Base-by-base conservation (phyloP, 1,140 invertebrate species). In the Camponotus pennsylvanicus region DNA sequence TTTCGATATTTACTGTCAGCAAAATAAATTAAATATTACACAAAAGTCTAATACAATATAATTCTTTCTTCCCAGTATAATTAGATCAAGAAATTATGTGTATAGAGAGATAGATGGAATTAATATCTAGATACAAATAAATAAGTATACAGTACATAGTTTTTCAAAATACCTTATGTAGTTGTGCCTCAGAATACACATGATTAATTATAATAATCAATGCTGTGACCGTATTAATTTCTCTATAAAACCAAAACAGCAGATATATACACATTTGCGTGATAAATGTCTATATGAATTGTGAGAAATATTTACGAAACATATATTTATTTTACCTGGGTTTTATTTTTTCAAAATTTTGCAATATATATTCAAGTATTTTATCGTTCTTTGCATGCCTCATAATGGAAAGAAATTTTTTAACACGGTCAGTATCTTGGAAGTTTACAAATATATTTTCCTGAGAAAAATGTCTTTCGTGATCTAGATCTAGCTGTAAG, bases 81-180 rank as follows among this genome's bases (percentile, higher is more conserved):
- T 45, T 45, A 45, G 3, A 45, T 45, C 9, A 45, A 45, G 3
- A 45, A 45, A 45, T 45, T 45, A 11, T 45, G 11, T 45, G 3
- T 3, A 45, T 13, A 13, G 0, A 45, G 0, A 45, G 11, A 45
- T 45, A 45, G 45, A 45, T 45, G 9, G 11, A 11, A 45, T 45
- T 13, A 45, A 45, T 45, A 45, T 45, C 11, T 0, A 11, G 45
- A 45, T 45, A 45, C 3, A 3, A 13, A 45, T 45, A 45, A 45
- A 45, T 45, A 2, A 45, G 11, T 45, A 2, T 45, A 45, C 45
- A 45, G 0, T 49, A 49, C 3, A 49, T 13, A 45, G 4, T 63
- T 63, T 15, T 32, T 79, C 45, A 66, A 45, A 52, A 69, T 67
- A 82, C 78, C 78, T 57, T 70, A 0, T 40, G 6, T 13, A 70